phyloP scores from a whole-genome alignment of 2,797 vertebrate genomes.

The Stomatorhinus walkeri region DNA sequence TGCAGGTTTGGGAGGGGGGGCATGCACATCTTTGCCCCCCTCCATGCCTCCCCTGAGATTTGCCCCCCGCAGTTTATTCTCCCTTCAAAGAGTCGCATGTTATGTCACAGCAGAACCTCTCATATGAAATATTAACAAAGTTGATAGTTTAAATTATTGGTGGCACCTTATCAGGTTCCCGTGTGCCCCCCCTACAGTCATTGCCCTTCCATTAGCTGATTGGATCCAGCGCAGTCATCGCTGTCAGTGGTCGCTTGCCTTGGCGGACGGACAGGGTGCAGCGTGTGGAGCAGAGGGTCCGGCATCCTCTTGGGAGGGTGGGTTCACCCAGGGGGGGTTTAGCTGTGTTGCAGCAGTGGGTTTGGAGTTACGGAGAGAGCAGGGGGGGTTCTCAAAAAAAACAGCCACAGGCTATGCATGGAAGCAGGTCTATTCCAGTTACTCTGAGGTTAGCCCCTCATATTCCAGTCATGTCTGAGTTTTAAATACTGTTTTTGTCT shows the following conservation, averaged over 20 bases:
- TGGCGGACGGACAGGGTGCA: neutral
- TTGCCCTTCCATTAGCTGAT: constrained; percentile 39
- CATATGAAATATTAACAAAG: constrained; percentile 46
- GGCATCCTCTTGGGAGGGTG: neutral
- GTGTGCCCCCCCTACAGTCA: constrained; percentile 24
- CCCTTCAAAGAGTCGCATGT: constrained; percentile 40
- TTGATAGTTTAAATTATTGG: constrained; percentile 44
- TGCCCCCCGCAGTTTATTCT: constrained; percentile 35
- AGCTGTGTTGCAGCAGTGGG: neutral
- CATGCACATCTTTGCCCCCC: constrained; percentile 17
- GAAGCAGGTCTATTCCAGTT: constrained; percentile 17
- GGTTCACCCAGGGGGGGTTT: neutral
- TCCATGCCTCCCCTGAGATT: constrained; percentile 32
- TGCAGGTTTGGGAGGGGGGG: neutral
- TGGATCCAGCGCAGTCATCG: constrained; percentile 34
- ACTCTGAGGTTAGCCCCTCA: neutral
- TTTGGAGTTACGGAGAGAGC: neutral
- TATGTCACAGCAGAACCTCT: constrained; percentile 27
- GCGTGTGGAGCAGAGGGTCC: neutral
- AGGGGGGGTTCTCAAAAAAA: neutral
- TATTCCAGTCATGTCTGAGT: neutral
- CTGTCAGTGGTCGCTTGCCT: constrained; percentile 28
- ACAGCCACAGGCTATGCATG: neutral
- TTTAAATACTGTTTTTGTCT: constrained; percentile 7
- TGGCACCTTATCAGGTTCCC: constrained; percentile 34